A percentile compares a stretch with the other conserved stretches of the same genome.
phyloP scores from a whole-genome alignment of 2,113 vertebrate species.

The Hippocampus guttulatus region DNA sequence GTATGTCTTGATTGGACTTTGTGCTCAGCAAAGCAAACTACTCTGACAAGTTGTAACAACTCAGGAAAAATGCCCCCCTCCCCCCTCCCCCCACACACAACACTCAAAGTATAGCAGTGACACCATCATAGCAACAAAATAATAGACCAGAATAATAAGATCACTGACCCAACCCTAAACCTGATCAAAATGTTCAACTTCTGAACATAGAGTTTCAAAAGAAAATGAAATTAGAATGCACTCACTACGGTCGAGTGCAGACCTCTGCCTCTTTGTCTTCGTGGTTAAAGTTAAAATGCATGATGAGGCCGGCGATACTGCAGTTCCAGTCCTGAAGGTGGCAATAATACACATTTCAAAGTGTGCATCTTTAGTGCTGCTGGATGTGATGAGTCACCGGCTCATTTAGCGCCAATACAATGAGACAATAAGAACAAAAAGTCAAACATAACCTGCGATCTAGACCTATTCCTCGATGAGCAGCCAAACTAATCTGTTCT shows the following conservation, averaged over 20 bases:
- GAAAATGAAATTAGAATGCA: not conserved
- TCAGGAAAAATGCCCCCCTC: too few relatives aligned
- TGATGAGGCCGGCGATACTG: not conserved
- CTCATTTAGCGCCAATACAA: too few relatives aligned
- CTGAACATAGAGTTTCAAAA: not conserved
- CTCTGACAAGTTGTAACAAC: too few relatives aligned
- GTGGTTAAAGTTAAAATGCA: not conserved
- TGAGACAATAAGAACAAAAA: too few relatives aligned
- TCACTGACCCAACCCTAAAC: too few relatives aligned
- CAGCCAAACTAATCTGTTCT: not conserved
- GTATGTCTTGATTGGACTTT: not conserved
- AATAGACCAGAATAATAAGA: not conserved
- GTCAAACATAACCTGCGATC: too few relatives aligned
- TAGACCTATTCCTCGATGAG: too few relatives aligned
- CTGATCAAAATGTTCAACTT: not conserved
- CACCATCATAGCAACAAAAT: not conserved
- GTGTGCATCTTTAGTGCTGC: not conserved
- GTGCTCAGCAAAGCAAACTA: not conserved
- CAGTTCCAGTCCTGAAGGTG: not conserved
- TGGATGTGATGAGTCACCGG: too few relatives aligned
- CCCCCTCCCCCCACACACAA: not conserved
- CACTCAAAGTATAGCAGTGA: not conserved
- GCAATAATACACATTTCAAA: not conserved
- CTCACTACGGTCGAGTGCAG: not conserved
- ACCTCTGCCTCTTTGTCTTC: not conserved